Evolutionary conservation across 2,797 vertebrate species (phyloP), one percentile per base, ranked within the genome.

Genomic region (Taenioides sp.): DNA sequence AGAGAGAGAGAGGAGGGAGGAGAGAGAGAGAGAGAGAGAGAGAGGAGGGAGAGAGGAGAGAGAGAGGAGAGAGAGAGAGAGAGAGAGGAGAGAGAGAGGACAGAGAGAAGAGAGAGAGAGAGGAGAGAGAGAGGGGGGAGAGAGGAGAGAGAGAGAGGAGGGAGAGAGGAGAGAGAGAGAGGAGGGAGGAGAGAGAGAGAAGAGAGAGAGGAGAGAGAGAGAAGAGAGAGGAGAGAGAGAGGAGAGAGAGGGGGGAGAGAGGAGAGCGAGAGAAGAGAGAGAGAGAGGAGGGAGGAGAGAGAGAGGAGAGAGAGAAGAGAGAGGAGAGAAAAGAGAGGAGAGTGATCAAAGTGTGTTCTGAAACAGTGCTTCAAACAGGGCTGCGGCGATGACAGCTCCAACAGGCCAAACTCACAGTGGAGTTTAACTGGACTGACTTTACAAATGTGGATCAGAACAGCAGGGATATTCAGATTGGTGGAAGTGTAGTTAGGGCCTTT

Each of bases 281-380:
- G 31, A 28, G 31, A 31, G 31, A 31, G 31, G 31, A n/a, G n/a
- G n/a, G n/a, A n/a, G n/a, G n/a, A n/a, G n/a, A n/a, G n/a, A n/a
- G n/a, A n/a, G n/a, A n/a, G n/a, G n/a, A 84, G 27, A 20, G 63
- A 23, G 84, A 71, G 77, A 80, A 85, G 82, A 84, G 85, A 54
- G 77, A 75, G 84, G 87, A 92, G 86, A 54, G 77, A 76, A n/a
- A n/a, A n/a, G 84, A 34, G 31, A 34, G 7, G 31, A n/a, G n/a
- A n/a, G n/a, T n/a, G 88, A 92, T 93, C 90, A 92, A 92, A 93
- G 92, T 85, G 89, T 87, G 88, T 90, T 91, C 85, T 92, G 89
- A 92, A 92, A 92, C 87, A 82, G 84, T 77, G 87, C 89, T 87
- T 93, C 88, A 90, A 89, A 90, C 84, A 55, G 75, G 71, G 69